Evolutionary conservation across 2,113 vertebrate species (phyloP).

Genomic region (Limnothrissa miodon): DNA sequence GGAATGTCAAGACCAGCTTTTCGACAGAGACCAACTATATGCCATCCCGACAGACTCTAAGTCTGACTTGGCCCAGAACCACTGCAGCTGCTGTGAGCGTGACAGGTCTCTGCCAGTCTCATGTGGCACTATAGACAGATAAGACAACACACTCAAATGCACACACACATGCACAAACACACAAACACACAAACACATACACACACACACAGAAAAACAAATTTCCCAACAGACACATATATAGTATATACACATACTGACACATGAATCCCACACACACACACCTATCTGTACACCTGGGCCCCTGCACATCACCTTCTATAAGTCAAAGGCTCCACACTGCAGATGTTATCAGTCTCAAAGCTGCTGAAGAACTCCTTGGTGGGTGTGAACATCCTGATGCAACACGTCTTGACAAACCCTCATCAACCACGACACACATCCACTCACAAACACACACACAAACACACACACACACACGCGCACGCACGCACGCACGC

Average conservation of each 20-base stretch:
- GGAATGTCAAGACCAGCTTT: neutral
- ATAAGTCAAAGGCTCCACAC: neutral
- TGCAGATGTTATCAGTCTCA: neutral
- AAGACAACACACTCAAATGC: neutral
- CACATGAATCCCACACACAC: neutral
- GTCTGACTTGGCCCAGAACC: neutral
- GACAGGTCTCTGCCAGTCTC: neutral
- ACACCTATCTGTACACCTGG: neutral
- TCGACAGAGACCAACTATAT: neutral
- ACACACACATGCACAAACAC: slow-evolving; percentile 21
- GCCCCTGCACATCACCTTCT: slow-evolving; percentile 7
- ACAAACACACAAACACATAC: neutral
- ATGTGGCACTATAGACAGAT: neutral
- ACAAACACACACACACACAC: neutral
- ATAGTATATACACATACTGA: neutral
- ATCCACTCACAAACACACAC: neutral
- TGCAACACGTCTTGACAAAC: neutral
- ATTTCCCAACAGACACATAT: neutral
- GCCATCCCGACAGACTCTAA: neutral
- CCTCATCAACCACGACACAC: neutral
- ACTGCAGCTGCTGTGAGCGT: neutral
- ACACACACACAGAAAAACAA: slow-evolving; percentile 11
- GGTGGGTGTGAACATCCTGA: neutral
- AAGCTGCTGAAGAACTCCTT: neutral
- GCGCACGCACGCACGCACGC: neutral